Conservation (phyloP, 2,888 invertebrate genomes). For the Carcina quercana region DNA sequence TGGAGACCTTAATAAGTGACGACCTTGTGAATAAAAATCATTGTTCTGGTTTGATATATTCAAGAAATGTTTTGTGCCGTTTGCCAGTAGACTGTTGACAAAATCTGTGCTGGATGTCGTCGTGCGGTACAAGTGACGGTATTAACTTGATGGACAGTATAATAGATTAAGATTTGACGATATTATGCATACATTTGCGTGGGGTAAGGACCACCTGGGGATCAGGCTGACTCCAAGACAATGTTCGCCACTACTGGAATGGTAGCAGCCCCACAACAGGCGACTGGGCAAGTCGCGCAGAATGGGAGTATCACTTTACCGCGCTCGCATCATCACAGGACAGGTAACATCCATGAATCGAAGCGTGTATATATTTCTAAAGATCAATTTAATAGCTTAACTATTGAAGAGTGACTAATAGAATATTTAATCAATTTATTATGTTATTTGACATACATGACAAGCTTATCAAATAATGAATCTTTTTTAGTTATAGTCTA, state of each 20-base stretch:
- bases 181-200: conserved; percentile 64
- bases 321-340: conserved; percentile 66
- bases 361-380: no score
- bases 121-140: conserved; percentile 1
- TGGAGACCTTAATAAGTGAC: conserved; percentile 28
- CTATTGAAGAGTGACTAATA: no score
- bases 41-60: conserved; percentile 42
- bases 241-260: conserved; percentile 54
- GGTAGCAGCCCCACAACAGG: conserved; percentile 63
- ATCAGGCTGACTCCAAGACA: conserved; percentile 42
- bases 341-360: no score
- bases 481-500: no score
- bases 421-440: no score
- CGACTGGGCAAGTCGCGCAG: conserved; percentile 57
- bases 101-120: conserved; percentile 21
- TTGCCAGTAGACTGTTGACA: conserved; percentile 17
- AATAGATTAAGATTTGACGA: conserved; percentile 27
- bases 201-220: conserved; percentile 57
- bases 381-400: no score
- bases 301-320: conserved; percentile 67
- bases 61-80: conserved; percentile 26
- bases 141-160: conserved; percentile 7
- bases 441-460: no score
- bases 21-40: conserved; percentile 55
- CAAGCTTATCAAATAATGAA: no score